Base-by-base conservation (phyloP, 2,888 invertebrate genomes). In the Drosophila imparisetae region DNA sequence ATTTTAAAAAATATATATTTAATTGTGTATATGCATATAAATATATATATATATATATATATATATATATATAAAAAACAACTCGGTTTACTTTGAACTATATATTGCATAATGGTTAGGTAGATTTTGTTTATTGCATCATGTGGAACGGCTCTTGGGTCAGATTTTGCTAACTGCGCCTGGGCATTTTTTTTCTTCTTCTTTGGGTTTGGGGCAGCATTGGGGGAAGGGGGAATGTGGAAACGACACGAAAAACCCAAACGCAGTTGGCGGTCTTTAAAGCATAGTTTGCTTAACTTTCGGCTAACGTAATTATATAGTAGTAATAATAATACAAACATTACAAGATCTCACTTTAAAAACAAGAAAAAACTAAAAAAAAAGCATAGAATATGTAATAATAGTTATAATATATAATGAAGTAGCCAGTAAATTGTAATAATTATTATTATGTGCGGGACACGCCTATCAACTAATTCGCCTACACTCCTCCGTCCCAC, bases 291-390 rank as follows among this genome's bases (percentile, higher is more conserved):
- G 59, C 32, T 27, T 27, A 40, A 40, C 21, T 65, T 34, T 36
- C 48, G 50, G 45, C 64, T 64, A 65, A 40, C 62, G 42, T 62
- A 45, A 61, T 15, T 8, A 55, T 50, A 59, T 55, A 55, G 36
- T 66, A 65, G 30, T 53, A 60, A 71, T 72, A 76, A 69, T 74
- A 77, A 78, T 78, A 72, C 78, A 71, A 64, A 62, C 48, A 59
- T 48, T 4, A 59, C 45, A 54, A 65, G 53, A 61, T 18, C 49
- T 30, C 62, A 42, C 27, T 55, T 40, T 30, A 45, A 45, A 36
- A 42, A 32, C 32, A 50, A 11, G 32, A 27, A 55, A 30, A 53
- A 45, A 53, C 27, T 45, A 36, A 49, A 21, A 49, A 38, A 34
- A 24, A 29, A 55, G 52, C 5, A 42, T 45, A 48, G 38, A 24